These are phyloP conservation scores for Tenualosa thibaudeaui DNA, from an alignment of 2,797 vertebrate genomes.

Conservation along the genomic window DNA sequence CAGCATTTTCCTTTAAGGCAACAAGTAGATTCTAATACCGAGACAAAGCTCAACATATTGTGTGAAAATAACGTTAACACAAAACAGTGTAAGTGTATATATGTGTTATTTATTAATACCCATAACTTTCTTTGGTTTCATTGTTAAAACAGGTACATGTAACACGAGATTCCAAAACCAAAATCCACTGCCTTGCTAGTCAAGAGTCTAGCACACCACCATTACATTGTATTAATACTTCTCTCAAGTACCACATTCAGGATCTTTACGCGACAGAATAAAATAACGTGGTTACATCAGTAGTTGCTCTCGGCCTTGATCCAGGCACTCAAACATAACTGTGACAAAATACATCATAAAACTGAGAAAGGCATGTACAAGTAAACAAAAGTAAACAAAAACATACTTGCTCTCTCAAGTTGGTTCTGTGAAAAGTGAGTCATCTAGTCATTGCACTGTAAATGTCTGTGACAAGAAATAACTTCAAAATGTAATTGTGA, in stretches of 20 bases:
- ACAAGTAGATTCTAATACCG: too few species aligned
- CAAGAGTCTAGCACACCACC: neutral
- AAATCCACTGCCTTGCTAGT: neutral
- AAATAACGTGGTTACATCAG: neutral
- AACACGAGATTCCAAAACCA: neutral
- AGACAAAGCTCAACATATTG: neutral
- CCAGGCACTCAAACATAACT: neutral
- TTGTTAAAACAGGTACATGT: neutral
- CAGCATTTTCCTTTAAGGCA: too few species aligned
- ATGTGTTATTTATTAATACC: constrained; percentile 10
- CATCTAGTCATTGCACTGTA: neutral
- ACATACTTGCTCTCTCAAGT: neutral
- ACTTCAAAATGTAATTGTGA: neutral
- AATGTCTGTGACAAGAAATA: neutral
- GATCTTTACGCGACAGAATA: neutral
- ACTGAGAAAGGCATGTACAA: neutral
- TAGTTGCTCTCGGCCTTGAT: constrained; percentile 8
- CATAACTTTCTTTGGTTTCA: neutral
- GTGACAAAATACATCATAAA: neutral
- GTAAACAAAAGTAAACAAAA: neutral
- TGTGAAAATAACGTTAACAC: neutral
- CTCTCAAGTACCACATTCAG: neutral
- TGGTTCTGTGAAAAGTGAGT: constrained; percentile 5
- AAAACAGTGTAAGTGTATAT: neutral
- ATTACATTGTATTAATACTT: neutral